Evolutionary conservation across 2,797 vertebrate genomes (phyloP).

Genomic region (Strix occidentalis): DNA sequence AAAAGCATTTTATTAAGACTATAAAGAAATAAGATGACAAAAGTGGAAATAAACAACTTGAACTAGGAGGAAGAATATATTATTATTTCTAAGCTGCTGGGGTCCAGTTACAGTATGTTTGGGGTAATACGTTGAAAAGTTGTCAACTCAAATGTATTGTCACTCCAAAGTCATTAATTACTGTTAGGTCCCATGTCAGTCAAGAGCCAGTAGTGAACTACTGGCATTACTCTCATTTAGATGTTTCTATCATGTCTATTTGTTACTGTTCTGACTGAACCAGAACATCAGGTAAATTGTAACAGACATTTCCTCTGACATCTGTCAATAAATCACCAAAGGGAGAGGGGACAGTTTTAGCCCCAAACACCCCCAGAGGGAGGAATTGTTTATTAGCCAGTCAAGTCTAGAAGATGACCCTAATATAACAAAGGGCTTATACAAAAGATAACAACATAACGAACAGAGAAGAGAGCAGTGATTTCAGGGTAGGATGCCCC

Average conservation of each 20-base stretch:
- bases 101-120: background rate
- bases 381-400: slow-evolving; percentile 43
- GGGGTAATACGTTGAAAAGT: background rate
- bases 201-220: background rate
- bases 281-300: background rate
- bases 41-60: background rate
- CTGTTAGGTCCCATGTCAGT: background rate
- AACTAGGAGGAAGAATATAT: background rate
- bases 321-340: slow-evolving; percentile 22
- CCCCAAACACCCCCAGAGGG: background rate
- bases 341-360: background rate
- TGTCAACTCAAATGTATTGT: background rate
- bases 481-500: background rate
- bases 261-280: background rate
- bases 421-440: slow-evolving; percentile 41
- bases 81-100: background rate
- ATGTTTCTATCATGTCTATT: background rate
- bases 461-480: background rate
- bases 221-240: background rate
- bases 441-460: background rate
- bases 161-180: background rate
- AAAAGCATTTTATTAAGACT: background rate
- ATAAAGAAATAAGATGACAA: background rate
- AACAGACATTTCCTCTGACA: background rate
- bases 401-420: slow-evolving; percentile 14